Evolutionary conservation across 2,888 invertebrate species (phyloP).

Genomic region (Noctua fimbriata): DNA sequence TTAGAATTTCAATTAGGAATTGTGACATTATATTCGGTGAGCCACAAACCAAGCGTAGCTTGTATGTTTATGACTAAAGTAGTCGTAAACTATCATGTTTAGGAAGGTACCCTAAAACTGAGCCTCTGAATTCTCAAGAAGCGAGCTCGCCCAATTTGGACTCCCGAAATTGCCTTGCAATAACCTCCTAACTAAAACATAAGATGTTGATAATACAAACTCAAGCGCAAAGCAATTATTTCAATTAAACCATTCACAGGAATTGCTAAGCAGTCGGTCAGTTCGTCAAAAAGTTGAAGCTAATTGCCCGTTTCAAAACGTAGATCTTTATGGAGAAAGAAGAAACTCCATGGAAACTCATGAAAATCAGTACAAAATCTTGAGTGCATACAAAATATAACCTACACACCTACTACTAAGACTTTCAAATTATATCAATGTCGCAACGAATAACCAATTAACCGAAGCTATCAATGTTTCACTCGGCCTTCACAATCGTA

Average conservation of each 20-base stretch:
- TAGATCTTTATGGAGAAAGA: background rate
- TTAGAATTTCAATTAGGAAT: background rate
- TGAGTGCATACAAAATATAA: background rate
- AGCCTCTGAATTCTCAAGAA: background rate
- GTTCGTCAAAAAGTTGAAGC: background rate
- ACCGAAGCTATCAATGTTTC: conserved; percentile 23
- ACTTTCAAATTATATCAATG: conserved; percentile 36
- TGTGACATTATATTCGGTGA: background rate
- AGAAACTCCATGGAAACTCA: background rate
- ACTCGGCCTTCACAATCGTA: conserved; percentile 43
- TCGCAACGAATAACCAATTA: conserved; percentile 37
- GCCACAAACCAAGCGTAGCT: background rate
- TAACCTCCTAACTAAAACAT: background rate
- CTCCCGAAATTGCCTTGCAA: background rate
- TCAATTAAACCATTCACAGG: background rate
- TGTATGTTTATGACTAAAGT: background rate
- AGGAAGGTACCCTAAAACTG: background rate
- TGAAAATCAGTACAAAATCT: background rate
- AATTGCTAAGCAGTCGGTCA: background rate
- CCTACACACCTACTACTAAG: background rate
- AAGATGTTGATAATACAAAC: background rate
- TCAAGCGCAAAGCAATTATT: background rate
- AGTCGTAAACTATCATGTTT: background rate
- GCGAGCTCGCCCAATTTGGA: background rate
- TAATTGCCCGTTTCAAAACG: background rate